phyloP scores from a whole-genome alignment of 1,140 invertebrate species.

The Penaeus chinensis region DNA sequence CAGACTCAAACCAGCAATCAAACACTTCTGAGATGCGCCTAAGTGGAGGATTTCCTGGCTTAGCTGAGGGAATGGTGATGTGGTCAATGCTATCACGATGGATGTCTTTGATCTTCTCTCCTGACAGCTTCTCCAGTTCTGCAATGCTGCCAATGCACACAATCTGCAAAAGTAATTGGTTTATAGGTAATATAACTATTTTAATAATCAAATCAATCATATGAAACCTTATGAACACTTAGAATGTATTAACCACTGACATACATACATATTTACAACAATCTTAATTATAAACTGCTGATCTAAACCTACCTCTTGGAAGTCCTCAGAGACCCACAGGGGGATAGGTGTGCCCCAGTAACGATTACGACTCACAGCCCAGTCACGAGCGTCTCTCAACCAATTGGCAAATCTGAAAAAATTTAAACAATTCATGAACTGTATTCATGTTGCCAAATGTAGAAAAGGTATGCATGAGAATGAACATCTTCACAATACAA shows the following conservation, averaged over 20 bases:
- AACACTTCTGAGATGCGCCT: slow-evolving; percentile 94
- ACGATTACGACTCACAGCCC: slow-evolving; percentile 96
- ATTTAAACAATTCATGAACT: not conserved
- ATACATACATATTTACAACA: slow-evolving; percentile 19
- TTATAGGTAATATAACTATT: not conserved
- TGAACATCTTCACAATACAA: too few relatives aligned
- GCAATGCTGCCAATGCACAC: slow-evolving; percentile 95
- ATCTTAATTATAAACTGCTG: not conserved
- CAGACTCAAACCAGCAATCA: slow-evolving; percentile 99
- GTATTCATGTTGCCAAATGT: too few relatives aligned
- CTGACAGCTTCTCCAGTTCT: slow-evolving; percentile 87
- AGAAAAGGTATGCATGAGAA: too few relatives aligned
- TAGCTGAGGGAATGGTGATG: slow-evolving; percentile 91
- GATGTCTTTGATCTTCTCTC: slow-evolving; percentile 86
- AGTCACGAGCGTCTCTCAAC: slow-evolving; percentile 96
- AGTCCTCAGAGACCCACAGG: slow-evolving; percentile 94
- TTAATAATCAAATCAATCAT: not conserved
- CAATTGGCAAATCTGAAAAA: slow-evolving; percentile 90
- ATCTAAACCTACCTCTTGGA: slow-evolving; percentile 77
- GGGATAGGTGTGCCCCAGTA: slow-evolving; percentile 99
- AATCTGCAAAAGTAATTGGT: slow-evolving; percentile 67
- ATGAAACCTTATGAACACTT: too few relatives aligned
- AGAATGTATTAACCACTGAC: too few relatives aligned
- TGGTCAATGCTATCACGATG: slow-evolving; percentile 95
- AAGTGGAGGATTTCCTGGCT: slow-evolving; percentile 84